phyloP scores from a whole-genome alignment of 2,113 vertebrate genomes.

The Phainopepla nitens region DNA sequence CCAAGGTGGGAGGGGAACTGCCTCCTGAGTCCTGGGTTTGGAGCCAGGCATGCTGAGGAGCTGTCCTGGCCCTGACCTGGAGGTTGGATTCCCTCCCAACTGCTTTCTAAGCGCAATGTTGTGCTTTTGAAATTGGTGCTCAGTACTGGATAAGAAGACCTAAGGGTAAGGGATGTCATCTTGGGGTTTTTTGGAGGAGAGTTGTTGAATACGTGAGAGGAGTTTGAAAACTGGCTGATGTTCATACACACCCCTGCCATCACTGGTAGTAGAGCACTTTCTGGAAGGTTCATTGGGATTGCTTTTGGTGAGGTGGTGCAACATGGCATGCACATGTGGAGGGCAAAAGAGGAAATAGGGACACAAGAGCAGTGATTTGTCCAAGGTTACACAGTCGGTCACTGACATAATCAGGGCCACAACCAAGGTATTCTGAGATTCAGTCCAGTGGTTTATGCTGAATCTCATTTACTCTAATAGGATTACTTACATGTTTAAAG shows the following conservation, averaged over 20 bases:
- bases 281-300: neutral
- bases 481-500: constrained; percentile 64
- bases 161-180: neutral
- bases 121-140: neutral
- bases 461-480: constrained; percentile 56
- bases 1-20: neutral
- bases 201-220: neutral
- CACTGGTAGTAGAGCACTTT: neutral
- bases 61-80: neutral
- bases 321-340: neutral
- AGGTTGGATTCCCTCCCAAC: neutral
- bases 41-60: neutral
- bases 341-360: neutral
- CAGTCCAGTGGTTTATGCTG: constrained; percentile 48
- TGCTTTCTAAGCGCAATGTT: neutral
- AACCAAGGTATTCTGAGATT: constrained; percentile 46
- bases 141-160: neutral
- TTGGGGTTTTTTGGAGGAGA: neutral
- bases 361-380: neutral
- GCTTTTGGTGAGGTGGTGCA: neutral
- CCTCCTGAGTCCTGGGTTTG: neutral
- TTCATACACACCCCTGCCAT: fast-evolving
- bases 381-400: neutral
- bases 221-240: neutral
- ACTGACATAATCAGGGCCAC: constrained; percentile 23